These are phyloP conservation scores for Anguilla anguilla DNA, from an alignment of 2,797 vertebrate species.

Conservation along the genomic window DNA sequence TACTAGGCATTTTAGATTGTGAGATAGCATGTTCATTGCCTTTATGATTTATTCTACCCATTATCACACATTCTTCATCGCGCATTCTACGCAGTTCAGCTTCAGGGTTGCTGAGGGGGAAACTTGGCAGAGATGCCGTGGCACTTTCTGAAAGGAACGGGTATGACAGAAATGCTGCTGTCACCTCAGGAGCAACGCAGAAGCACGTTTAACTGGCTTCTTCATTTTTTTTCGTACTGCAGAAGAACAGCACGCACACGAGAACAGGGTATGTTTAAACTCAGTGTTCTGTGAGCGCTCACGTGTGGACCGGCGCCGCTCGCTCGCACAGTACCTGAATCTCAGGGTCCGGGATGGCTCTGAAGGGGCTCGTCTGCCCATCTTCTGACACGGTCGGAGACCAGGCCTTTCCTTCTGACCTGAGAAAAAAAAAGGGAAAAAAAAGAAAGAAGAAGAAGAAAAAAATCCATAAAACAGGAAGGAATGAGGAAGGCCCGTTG, in stretches of 20 bases:
- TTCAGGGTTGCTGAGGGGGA: not conserved
- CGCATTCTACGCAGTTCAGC: not conserved
- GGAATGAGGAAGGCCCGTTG: conserved; percentile 4
- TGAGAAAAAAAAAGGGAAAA: conserved; percentile 71
- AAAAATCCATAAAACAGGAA: not conserved
- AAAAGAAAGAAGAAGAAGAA: conserved; percentile 51
- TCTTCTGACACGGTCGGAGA: conserved; percentile 80
- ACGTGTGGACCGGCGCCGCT: conserved; percentile 5
- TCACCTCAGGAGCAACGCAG: not conserved
- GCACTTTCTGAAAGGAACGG: not conserved
- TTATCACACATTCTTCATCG: conserved; percentile 21
- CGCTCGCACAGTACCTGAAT: conserved; percentile 76
- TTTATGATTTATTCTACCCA: conserved; percentile 35
- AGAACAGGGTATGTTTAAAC: conserved; percentile 50
- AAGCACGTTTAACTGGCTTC: not conserved
- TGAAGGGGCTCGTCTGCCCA: conserved; percentile 83
- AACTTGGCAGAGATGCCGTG: not conserved
- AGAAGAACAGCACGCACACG: conserved; percentile 39
- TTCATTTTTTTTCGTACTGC: not conserved
- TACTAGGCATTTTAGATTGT: conserved; percentile 46
- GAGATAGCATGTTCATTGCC: conserved; percentile 59
- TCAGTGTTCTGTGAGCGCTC: conserved; percentile 28
- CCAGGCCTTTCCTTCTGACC: conserved; percentile 84
- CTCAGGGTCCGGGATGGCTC: conserved; percentile 78
- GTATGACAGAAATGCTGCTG: not conserved